phyloP scores from a whole-genome alignment of 1,140 invertebrate genomes.

The Drosophila melanica region DNA sequence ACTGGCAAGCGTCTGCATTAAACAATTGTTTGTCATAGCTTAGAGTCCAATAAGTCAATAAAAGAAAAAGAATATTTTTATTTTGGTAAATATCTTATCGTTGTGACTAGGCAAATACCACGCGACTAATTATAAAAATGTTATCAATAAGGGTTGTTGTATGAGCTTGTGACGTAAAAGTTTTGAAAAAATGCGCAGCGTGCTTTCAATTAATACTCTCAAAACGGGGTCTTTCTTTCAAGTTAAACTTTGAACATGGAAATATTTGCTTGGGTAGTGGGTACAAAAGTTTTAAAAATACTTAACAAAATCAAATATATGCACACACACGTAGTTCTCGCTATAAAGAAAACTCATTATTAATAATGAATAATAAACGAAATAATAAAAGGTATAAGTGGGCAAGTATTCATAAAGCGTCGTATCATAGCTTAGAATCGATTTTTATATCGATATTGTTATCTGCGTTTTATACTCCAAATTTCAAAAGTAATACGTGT shows the following conservation, averaged over 20 bases:
- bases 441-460: too few relatives aligned
- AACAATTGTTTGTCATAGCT: not conserved
- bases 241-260: slow-evolving; percentile 55
- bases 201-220: not conserved
- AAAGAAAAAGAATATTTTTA: slow-evolving; percentile 1
- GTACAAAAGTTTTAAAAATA: too few relatives aligned
- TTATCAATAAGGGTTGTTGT: slow-evolving; percentile 22
- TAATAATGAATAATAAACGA: too few relatives aligned
- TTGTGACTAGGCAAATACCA: slow-evolving; percentile 19
- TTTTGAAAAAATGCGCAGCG: slow-evolving; percentile 11
- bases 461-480: too few relatives aligned
- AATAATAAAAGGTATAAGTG: too few relatives aligned
- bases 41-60: slow-evolving; percentile 23
- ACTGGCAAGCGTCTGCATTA: not conserved
- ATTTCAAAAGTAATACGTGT: too few relatives aligned
- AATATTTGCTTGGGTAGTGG: too few relatives aligned
- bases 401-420: too few relatives aligned
- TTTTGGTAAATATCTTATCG: slow-evolving; percentile 29
- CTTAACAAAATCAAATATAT: too few relatives aligned
- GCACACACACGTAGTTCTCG: too few relatives aligned
- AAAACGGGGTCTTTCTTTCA: slow-evolving; percentile 15
- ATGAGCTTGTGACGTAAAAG: slow-evolving; percentile 1
- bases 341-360: too few relatives aligned
- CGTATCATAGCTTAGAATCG: too few relatives aligned
- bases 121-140: slow-evolving; percentile 31